Base-by-base conservation (phyloP, 2,797 vertebrate genomes). In the Erpetoichthys calabaricus region DNA sequence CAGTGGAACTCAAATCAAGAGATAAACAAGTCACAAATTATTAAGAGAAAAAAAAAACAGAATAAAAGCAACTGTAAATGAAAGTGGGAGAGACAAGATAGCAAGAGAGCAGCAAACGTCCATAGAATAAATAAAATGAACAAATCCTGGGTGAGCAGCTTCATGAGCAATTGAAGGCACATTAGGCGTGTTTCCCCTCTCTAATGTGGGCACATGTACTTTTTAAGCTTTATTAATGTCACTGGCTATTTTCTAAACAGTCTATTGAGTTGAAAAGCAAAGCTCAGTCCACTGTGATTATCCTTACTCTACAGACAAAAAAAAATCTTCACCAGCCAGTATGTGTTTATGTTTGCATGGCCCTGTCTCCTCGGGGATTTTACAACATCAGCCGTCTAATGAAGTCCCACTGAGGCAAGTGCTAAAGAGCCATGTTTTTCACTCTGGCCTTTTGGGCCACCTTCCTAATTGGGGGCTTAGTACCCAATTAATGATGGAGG, bases 391-490 rank as follows among this genome's bases (percentile, higher is more conserved):
- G 54, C 56, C 70, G 69, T 68, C 73, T 84, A 76, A 86, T 71
- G 74, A 76, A 65, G 73, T 71, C 81, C 85, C 83, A 73, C 51
- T 59, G 79, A 81, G 83, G 77, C 7, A 7, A 50, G 52, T 67
- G 57, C 68, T 61, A 68, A 68, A 70, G 64, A 61, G 50, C 70
- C 6, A 7, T 70, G 73, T 75, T 83, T 86, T 86, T 73, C 77
- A 84, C 70, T 68, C 73, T 80, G 63, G 76, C 81, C 83, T 87
- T 86, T 79, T 75, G 82, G 86, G 86, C 79, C 66, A 6, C 69
- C 75, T 73, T 79, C 80, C 85, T 92, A 90, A 95, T 90, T 88
- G 84, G 76, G 82, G 84, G 86, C 84, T 81, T 77, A 83, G 85
- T 73, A 81, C 85, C 87, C 87, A 90, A 83, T 85, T 92, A 91